phyloP scores from a whole-genome alignment of 1,140 invertebrate species.

The Drosophila malerkotliana region DNA sequence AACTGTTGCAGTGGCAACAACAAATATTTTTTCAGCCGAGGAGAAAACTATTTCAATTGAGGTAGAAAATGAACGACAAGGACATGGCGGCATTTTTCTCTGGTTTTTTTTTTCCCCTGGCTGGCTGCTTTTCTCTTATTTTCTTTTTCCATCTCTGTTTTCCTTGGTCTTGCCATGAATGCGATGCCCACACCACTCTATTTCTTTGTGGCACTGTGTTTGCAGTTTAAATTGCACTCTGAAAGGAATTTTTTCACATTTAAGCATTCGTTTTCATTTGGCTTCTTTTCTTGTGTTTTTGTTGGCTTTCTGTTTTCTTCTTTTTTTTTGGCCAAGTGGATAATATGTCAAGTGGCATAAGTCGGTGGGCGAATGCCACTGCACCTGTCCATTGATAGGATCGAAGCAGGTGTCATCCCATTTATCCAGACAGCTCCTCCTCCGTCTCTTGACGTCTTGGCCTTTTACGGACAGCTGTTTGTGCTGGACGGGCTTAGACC shows the following conservation, averaged over 20 bases:
- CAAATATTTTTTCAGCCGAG: conserved; percentile 43
- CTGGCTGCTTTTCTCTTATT: conserved; percentile 9
- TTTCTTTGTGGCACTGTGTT: conserved; percentile 46
- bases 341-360: conserved; percentile 58
- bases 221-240: conserved; percentile 78
- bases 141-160: conserved; percentile 37
- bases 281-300: conserved; percentile 28
- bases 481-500: conserved; percentile 35
- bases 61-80: conserved; percentile 80
- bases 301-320: conserved; percentile 3
- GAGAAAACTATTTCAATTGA: conserved; percentile 80
- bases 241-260: conserved; percentile 77
- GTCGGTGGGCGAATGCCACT: conserved; percentile 32
- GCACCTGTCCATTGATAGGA: conserved; percentile 70
- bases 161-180: conserved; percentile 56
- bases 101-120: conserved; percentile 11
- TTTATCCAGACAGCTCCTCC: conserved; percentile 32
- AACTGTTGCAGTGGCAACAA: conserved; percentile 58
- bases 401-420: conserved; percentile 51
- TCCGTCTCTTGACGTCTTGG: conserved; percentile 1
- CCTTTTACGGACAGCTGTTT: conserved; percentile 25
- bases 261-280: conserved; percentile 67
- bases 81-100: conserved; percentile 71
- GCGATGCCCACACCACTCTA: conserved; percentile 47
- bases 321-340: conserved; percentile 56